Evolutionary conservation across 2,113 vertebrate species (phyloP).

Genomic region (Sardina pilchardus): DNA sequence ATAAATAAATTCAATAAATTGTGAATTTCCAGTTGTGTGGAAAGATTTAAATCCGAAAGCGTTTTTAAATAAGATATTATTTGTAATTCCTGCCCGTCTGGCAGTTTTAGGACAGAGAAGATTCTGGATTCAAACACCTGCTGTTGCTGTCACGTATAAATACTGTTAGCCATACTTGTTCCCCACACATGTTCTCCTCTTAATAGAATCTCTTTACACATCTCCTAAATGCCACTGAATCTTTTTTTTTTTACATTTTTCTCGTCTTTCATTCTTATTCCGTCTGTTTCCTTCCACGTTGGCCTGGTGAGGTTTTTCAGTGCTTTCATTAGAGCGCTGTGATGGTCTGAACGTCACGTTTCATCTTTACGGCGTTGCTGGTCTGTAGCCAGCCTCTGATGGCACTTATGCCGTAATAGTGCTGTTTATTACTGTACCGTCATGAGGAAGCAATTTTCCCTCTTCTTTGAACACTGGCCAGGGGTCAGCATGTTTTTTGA

Average conservation of each 20-base stretch:
- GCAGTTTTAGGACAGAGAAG: neutral
- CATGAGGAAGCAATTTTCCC: slow-evolving; percentile 39
- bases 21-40: neutral
- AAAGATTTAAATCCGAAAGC: neutral
- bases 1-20: no score
- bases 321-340: neutral
- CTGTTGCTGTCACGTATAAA: neutral
- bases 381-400: slow-evolving; percentile 1
- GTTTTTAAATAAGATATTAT: neutral
- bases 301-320: neutral
- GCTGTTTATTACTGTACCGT: slow-evolving; percentile 27
- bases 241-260: neutral
- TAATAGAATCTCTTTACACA: neutral
- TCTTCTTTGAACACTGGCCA: slow-evolving; percentile 15
- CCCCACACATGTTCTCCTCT: no score
- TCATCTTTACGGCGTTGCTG: slow-evolving; percentile 1
- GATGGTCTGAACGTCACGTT: neutral
- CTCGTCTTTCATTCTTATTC: neutral
- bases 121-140: neutral
- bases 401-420: slow-evolving; percentile 11
- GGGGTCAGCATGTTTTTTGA: slow-evolving; percentile 21
- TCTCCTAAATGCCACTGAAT: neutral
- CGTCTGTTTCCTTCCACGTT: neutral
- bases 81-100: neutral
- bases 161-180: neutral